phyloP scores from a whole-genome alignment of 2,797 vertebrate genomes.

The Myotis myotis region DNA sequence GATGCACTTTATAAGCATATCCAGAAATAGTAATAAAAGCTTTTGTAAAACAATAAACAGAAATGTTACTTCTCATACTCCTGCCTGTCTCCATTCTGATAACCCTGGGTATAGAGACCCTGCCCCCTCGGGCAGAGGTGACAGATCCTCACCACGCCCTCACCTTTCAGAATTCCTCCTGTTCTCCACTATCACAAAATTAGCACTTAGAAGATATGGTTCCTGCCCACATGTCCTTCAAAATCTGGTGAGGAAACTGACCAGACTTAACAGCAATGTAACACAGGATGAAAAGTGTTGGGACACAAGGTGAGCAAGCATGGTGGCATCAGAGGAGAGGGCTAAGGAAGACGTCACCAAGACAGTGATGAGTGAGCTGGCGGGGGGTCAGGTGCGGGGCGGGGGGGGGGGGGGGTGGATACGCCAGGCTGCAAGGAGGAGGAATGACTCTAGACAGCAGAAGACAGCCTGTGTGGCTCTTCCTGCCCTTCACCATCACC shows the following conservation, averaged over 20 bases:
- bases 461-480: rapidly evolving
- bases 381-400: rapidly evolving
- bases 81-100: background rate
- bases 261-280: background rate
- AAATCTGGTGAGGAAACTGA: background rate
- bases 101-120: background rate
- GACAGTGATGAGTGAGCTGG: background rate
- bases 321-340: background rate
- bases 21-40: background rate
- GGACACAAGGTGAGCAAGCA: background rate
- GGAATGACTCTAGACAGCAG: background rate
- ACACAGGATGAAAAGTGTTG: background rate
- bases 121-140: background rate
- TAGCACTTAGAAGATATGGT: background rate
- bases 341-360: background rate
- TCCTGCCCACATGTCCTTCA: background rate
- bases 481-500: background rate
- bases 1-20: background rate
- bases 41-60: background rate
- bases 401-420: rapidly evolving
- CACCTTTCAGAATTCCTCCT: background rate
- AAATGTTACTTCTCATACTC: background rate
- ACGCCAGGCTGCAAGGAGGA: background rate
- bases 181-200: background rate
- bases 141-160: rapidly evolving